Evolutionary conservation across 1,140 invertebrate species (phyloP).

Genomic region (Caerostris extrusa): DNA sequence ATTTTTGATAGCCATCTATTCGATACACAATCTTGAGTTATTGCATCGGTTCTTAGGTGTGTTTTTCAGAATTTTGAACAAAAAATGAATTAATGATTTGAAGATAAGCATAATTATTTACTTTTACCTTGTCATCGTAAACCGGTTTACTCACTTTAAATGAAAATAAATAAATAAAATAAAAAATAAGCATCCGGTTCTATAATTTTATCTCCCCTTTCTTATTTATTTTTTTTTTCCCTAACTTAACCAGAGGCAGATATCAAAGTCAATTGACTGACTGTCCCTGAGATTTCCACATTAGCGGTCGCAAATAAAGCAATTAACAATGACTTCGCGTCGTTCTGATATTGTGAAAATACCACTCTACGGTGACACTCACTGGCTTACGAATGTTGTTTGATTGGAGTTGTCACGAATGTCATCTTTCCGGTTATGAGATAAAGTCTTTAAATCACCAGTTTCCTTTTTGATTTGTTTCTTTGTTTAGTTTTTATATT

Average conservation of each 20-base stretch:
- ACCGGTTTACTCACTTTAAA: background rate
- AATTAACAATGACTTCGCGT: slow-evolving; percentile 15
- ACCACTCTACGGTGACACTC: background rate
- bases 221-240: background rate
- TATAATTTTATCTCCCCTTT: background rate
- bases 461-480: background rate
- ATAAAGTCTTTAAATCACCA: background rate
- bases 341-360: background rate
- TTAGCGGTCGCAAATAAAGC: background rate
- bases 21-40: background rate
- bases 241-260: background rate
- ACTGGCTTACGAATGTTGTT: background rate
- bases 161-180: background rate
- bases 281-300: background rate
- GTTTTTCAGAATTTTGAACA: background rate
- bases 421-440: background rate
- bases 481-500: background rate
- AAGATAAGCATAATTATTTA: background rate
- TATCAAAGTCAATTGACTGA: background rate
- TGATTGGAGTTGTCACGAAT: background rate
- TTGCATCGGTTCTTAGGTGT: background rate
- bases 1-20: background rate
- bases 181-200: background rate
- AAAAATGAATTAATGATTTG: background rate
- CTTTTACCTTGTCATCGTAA: background rate